Conservation (phyloP, 2,113 vertebrate genomes). For the Coturnix japonica region DNA sequence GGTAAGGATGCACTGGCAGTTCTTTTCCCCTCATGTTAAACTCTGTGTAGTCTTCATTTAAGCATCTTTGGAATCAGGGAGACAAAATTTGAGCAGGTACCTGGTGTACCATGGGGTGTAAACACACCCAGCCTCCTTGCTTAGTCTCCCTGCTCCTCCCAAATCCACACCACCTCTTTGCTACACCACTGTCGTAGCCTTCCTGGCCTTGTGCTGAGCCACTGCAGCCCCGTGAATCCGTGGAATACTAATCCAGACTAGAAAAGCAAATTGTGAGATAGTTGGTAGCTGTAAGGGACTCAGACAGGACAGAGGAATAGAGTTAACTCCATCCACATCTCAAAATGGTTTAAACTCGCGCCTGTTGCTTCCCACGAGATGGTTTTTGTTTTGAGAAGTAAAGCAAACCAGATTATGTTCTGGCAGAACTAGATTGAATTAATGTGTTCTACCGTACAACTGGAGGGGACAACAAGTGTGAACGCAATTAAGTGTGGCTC, state of each 20-base stretch:
- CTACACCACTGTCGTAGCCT: not conserved
- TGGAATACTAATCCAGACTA: not conserved
- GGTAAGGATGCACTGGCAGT: not conserved
- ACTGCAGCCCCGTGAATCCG: not conserved
- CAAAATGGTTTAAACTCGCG: constrained; percentile 13
- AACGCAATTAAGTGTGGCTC: constrained; percentile 21
- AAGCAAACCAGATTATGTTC: constrained; percentile 43
- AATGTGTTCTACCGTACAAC: not conserved
- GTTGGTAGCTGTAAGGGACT: not conserved
- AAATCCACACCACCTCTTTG: rapidly evolving
- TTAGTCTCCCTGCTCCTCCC: not conserved
- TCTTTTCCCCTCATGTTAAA: not conserved
- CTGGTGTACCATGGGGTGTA: not conserved
- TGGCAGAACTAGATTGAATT: not conserved
- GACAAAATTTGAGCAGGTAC: not conserved
- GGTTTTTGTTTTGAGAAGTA: not conserved
- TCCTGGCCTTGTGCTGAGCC: not conserved
- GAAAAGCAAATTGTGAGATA: not conserved
- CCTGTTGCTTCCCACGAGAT: not conserved
- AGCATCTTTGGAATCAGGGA: not conserved
- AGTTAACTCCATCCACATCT: not conserved
- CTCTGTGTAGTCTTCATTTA: not conserved
- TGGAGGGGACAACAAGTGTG: constrained; percentile 9
- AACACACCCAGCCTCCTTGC: not conserved
- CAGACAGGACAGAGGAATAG: not conserved